These are phyloP conservation scores for Epirrita christyi DNA, from an alignment of 2,888 invertebrate species.

Conservation along the genomic window DNA sequence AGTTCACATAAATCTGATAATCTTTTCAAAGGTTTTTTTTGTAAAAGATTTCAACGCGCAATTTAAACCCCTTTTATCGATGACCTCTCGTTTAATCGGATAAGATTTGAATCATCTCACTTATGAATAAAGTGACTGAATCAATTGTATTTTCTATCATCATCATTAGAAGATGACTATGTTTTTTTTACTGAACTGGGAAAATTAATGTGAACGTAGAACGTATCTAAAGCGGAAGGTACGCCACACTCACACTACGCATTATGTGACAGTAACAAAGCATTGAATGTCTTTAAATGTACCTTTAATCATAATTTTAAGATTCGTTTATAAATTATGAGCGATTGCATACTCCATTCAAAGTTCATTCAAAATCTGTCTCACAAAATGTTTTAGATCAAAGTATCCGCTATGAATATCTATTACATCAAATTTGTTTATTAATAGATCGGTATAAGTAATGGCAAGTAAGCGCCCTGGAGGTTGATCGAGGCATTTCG, in stretches of 20 bases:
- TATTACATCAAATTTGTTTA: slow-evolving; percentile 80
- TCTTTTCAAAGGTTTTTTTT: slow-evolving; percentile 47
- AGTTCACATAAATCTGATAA: slow-evolving; percentile 61
- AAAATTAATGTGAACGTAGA: not conserved
- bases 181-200: slow-evolving; percentile 3
- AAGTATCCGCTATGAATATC: slow-evolving; percentile 61
- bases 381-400: slow-evolving; percentile 50
- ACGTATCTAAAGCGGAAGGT: too few relatives aligned
- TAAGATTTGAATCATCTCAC: slow-evolving; percentile 33
- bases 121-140: slow-evolving; percentile 32
- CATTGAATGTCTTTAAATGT: too few relatives aligned
- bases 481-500: slow-evolving; percentile 73
- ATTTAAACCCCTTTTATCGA: slow-evolving; percentile 45
- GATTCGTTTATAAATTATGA: too few relatives aligned
- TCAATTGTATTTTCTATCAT: slow-evolving; percentile 23
- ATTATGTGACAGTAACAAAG: too few relatives aligned
- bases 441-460: slow-evolving; percentile 83
- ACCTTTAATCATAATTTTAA: too few relatives aligned
- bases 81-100: slow-evolving; percentile 46
- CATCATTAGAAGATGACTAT: slow-evolving; percentile 21
- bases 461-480: slow-evolving; percentile 79
- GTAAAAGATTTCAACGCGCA: slow-evolving; percentile 56
- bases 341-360: not conserved
- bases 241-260: too few relatives aligned
- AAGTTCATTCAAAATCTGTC: slow-evolving; percentile 12